Evolutionary conservation across 2,888 invertebrate species (phyloP).

Genomic region (Drosophila monieri): DNA sequence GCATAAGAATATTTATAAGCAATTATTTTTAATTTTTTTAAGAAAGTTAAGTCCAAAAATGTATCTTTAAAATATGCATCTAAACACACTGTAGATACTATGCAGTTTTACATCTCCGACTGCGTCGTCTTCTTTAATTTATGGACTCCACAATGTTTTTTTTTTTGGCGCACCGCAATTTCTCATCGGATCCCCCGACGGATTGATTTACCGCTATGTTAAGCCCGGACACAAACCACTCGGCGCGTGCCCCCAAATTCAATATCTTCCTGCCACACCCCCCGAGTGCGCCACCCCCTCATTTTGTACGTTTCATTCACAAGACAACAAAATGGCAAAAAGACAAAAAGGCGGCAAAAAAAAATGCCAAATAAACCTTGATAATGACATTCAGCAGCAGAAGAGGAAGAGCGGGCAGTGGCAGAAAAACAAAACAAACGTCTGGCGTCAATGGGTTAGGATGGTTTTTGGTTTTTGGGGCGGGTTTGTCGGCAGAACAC

Average conservation of each 20-base stretch:
- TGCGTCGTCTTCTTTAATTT: conserved; percentile 29
- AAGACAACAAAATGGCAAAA: conserved; percentile 42
- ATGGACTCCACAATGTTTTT: conserved; percentile 21
- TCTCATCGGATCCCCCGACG: conserved; percentile 22
- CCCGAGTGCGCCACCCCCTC: conserved; percentile 7
- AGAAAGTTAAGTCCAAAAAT: neutral
- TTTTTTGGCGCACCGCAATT: conserved; percentile 23
- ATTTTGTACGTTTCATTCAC: conserved; percentile 63
- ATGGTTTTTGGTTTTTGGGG: conserved; percentile 23
- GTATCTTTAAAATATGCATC: neutral
- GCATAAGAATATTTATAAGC: no score
- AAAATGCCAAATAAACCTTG: conserved; percentile 65
- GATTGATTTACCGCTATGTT: conserved; percentile 46
- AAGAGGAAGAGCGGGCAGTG: conserved; percentile 22
- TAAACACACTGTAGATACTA: neutral
- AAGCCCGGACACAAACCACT: conserved; percentile 29
- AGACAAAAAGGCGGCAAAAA: conserved; percentile 11
- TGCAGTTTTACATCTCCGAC: conserved; percentile 14
- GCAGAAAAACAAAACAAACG: conserved; percentile 33
- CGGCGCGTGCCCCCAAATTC: conserved; percentile 31
- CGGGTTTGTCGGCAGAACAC: conserved; percentile 48
- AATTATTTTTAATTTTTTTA: no score
- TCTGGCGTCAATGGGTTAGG: conserved; percentile 47
- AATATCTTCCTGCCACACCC: conserved; percentile 1
- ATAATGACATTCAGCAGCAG: conserved; percentile 72